phyloP scores from a whole-genome alignment of 2,888 invertebrate species.

The Cheilosia vernalis region DNA sequence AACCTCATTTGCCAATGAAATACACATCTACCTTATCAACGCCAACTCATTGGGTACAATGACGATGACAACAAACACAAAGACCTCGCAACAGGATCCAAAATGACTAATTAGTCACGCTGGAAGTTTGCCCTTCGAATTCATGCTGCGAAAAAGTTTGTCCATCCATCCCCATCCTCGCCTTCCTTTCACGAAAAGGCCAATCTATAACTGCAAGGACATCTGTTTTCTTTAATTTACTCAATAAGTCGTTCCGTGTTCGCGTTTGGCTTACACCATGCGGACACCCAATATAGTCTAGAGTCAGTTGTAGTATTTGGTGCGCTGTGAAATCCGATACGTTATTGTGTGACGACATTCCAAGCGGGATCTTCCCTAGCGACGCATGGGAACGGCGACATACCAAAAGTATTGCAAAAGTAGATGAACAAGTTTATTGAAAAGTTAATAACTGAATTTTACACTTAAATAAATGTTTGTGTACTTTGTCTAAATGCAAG shows the following conservation, averaged over 20 bases:
- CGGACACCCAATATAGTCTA: background rate
- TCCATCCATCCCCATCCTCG: background rate
- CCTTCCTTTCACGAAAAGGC: background rate
- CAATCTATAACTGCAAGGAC: slow-evolving; percentile 63
- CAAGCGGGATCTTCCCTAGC: background rate
- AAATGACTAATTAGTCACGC: slow-evolving; percentile 70
- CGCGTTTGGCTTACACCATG: slow-evolving; percentile 22
- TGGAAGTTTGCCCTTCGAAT: slow-evolving; percentile 46
- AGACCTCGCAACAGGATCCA: slow-evolving; percentile 35
- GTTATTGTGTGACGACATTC: slow-evolving; percentile 47
- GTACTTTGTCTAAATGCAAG: slow-evolving; percentile 68
- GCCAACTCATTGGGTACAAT: slow-evolving; percentile 3
- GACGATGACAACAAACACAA: slow-evolving; percentile 45
- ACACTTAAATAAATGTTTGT: slow-evolving; percentile 75
- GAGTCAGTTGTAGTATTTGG: slow-evolving; percentile 19
- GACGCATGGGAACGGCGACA: background rate
- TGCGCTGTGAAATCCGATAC: slow-evolving; percentile 66
- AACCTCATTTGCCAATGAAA: background rate
- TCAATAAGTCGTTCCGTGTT: slow-evolving; percentile 62
- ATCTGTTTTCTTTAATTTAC: slow-evolving; percentile 71
- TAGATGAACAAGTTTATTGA: slow-evolving; percentile 74
- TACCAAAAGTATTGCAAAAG: slow-evolving; percentile 66
- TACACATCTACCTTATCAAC: background rate
- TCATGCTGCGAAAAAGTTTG: slow-evolving; percentile 31
- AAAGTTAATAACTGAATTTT: slow-evolving; percentile 75